Evolutionary conservation across 2,888 invertebrate species (phyloP).

Genomic region (Tetrapedia diversipes): DNA sequence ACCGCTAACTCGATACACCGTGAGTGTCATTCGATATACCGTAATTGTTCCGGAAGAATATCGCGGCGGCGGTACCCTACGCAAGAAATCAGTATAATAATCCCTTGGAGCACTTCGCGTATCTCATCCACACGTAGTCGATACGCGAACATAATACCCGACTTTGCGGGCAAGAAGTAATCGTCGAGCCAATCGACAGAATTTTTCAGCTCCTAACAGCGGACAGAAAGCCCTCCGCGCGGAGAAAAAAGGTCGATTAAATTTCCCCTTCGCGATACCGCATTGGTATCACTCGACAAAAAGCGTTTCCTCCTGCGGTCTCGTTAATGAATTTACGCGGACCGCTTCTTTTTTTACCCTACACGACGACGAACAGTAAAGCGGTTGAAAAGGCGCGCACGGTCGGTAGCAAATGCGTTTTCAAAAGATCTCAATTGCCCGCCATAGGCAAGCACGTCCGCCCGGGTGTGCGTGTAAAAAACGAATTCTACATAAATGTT

Average conservation of each 20-base stretch:
- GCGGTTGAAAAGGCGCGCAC: background rate
- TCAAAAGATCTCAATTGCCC: slow-evolving; percentile 31
- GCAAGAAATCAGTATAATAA: no score
- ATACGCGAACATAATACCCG: background rate
- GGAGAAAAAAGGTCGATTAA: background rate
- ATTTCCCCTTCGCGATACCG: background rate
- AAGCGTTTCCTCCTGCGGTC: background rate
- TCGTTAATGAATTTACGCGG: slow-evolving; percentile 19
- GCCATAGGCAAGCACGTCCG: background rate
- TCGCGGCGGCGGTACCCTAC: no score
- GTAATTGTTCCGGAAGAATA: no score
- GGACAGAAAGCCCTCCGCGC: background rate
- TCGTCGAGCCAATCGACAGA: background rate
- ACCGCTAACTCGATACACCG: no score
- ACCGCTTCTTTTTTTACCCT: background rate
- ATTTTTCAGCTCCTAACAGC: no score
- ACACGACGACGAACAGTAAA: background rate
- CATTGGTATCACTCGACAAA: background rate
- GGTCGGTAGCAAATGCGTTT: slow-evolving; percentile 18
- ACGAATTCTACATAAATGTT: slow-evolving; percentile 35
- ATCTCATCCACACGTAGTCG: no score
- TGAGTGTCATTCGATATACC: no score
- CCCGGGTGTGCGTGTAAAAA: background rate
- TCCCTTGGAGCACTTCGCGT: background rate
- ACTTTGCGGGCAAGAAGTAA: background rate